A percentile compares a stretch with the other conserved stretches of the same genome.
Conservation (phyloP, 2,888 invertebrate species). For the Cactoblastis cactorum region DNA sequence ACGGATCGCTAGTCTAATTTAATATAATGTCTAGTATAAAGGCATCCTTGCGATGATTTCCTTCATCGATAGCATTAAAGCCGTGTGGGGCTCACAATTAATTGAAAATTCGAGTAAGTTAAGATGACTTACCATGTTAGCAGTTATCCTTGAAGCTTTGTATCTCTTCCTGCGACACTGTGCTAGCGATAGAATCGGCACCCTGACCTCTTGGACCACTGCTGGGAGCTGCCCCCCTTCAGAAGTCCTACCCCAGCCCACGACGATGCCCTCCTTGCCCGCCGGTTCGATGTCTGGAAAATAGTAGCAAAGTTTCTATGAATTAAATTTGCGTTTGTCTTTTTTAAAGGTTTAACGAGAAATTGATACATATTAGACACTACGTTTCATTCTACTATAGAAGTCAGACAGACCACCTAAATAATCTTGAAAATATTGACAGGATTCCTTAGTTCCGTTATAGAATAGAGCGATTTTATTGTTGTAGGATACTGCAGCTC, state of each 20-base stretch:
- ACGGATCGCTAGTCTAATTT: too few species aligned
- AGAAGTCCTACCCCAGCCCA: slow-evolving; percentile 91
- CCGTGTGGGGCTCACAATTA: too few species aligned
- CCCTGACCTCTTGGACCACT: slow-evolving; percentile 89
- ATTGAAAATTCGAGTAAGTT: too few species aligned
- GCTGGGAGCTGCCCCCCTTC: slow-evolving; percentile 90
- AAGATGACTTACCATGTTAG: slow-evolving; percentile 86
- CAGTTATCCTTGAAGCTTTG: slow-evolving; percentile 88
- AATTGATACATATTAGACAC: background rate
- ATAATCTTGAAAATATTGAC: too few species aligned
- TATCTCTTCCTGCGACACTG: slow-evolving; percentile 93
- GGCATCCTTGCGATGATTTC: too few species aligned
- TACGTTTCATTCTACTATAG: too few species aligned
- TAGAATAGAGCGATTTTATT: too few species aligned
- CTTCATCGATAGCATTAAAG: too few species aligned
- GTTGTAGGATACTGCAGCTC: too few species aligned
- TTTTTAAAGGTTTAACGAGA: background rate
- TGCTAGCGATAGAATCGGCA: slow-evolving; percentile 87
- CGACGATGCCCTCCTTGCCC: slow-evolving; percentile 87
- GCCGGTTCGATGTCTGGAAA: slow-evolving; percentile 81
- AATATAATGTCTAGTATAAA: too few species aligned
- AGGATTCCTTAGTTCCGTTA: too few species aligned
- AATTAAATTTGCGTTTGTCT: background rate
- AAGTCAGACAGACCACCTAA: too few species aligned
- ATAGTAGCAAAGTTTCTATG: background rate